A percentile compares a stretch with the other conserved stretches of the same genome.
phyloP scores from a whole-genome alignment of 2,888 invertebrate genomes.

The Leptopilina drosophilae region DNA sequence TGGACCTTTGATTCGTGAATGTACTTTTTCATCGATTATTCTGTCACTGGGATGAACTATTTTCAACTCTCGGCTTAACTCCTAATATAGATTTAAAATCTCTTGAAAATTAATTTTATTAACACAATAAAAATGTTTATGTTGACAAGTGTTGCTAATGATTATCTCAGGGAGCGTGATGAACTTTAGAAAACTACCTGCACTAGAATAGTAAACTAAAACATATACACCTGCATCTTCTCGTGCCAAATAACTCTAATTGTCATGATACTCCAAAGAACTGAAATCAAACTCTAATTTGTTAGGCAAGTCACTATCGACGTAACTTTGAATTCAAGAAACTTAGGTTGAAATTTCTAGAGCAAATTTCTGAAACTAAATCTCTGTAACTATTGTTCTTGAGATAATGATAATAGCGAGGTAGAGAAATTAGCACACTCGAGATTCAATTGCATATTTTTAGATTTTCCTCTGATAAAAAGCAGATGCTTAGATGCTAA shows the following conservation, averaged over 20 bases:
- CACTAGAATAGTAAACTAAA: not conserved
- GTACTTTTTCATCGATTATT: constrained; percentile 26
- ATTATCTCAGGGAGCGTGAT: not conserved
- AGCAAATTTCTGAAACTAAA: not conserved
- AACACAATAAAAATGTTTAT: not conserved
- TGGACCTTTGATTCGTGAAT: constrained; percentile 32
- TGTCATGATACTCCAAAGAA: constrained; percentile 5
- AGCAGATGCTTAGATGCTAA: too few relatives aligned
- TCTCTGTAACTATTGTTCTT: not conserved
- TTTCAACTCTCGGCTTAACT: not conserved
- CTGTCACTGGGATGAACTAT: not conserved
- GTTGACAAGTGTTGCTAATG: constrained; percentile 4
- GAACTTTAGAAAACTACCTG: not conserved
- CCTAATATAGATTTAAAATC: not conserved
- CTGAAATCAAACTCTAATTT: constrained; percentile 26
- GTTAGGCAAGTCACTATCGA: not conserved
- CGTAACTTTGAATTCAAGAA: not conserved
- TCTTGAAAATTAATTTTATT: too few relatives aligned
- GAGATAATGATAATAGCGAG: too few relatives aligned
- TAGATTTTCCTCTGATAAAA: too few relatives aligned
- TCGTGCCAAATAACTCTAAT: constrained; percentile 26
- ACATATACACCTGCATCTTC: not conserved
- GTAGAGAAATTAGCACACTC: too few relatives aligned
- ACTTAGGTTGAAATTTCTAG: not conserved
- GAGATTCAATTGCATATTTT: too few relatives aligned